Base-by-base conservation (phyloP, 2,888 invertebrate species). In the Ectemnius cavifrons region DNA sequence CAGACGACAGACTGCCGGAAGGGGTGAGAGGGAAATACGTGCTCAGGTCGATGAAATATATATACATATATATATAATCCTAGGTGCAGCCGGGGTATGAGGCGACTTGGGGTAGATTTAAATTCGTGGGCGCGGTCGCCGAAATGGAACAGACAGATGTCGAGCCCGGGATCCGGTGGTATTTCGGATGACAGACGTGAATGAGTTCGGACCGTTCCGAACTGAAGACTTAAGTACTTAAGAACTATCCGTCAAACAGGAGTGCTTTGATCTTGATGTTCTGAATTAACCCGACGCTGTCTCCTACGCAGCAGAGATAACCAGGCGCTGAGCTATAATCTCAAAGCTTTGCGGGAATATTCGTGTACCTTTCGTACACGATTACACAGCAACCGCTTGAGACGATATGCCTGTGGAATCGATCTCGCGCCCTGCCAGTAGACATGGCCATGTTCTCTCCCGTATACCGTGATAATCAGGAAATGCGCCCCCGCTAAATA, bases 381-480 rank as follows among this genome's bases (percentile, higher is more conserved):
- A 63, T 16, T 49, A 14, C 49, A 14, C 46, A n/a, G n/a, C 18
- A 14, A 37, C 47, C 20, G 46, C 23, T 37, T 37, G 49, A 28
- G 16, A n/a, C 52, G 14, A 13, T 16, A 46, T 13, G 20, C 75
- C 57, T 60, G 67, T 62, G 64, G 74, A 72, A 80, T 81, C 80
- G 73, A 78, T 73, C 76, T 59, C 69, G 62, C 68, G 58, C 74
- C 72, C 74, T 77, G 73, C 4, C 52, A 64, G 71, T 59, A 63
- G 63, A 61, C 52, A 52, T 61, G 64, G 69, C 65, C 73, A 76
- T 77, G 37, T 37, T 37, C 37, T 80, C 74, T 76, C 71, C 74
- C 2, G 52, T 73, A 71, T 79, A 69, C 56, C 73, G 71, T 75
- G 77, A 78, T 77, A 82, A 75, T 79, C 70, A 75, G 63, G 74